Conservation (phyloP, 2,888 invertebrate species). For the Macaria notata region DNA sequence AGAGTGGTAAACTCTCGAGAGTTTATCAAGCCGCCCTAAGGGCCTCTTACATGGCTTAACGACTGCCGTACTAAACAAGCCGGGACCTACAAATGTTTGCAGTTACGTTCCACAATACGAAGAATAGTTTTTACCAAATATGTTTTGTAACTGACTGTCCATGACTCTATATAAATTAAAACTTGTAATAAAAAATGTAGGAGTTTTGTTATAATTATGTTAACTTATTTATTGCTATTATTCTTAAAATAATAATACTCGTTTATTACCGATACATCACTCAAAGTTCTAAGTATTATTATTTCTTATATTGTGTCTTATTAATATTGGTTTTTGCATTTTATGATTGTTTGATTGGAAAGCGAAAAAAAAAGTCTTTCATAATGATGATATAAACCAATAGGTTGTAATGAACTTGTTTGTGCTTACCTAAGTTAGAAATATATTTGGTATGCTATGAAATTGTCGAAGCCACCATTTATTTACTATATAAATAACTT, state of each 20-base stretch:
- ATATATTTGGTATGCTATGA: slow-evolving; percentile 2
- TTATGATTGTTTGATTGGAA: not conserved
- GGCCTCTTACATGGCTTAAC: no score
- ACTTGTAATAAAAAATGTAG: slow-evolving; percentile 12
- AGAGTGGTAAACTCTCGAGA: no score
- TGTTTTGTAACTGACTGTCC: slow-evolving; percentile 12
- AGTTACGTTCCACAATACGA: not conserved
- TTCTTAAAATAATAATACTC: slow-evolving; percentile 32
- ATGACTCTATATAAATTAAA: slow-evolving; percentile 4
- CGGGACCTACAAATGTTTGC: no score
- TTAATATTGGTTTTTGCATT: slow-evolving; percentile 16
- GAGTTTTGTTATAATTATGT: slow-evolving; percentile 40
- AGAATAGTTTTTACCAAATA: not conserved
- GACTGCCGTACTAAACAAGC: no score
- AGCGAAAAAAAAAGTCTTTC: not conserved
- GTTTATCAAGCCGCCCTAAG: no score
- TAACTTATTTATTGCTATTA: slow-evolving; percentile 50
- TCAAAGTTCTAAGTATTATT: slow-evolving; percentile 33
- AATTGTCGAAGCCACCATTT: no score
- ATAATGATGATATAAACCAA: not conserved
- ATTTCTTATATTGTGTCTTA: slow-evolving; percentile 16
- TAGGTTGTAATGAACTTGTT: no score
- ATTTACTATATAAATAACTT: no score
- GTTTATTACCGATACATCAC: slow-evolving; percentile 37
- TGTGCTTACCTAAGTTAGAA: slow-evolving; percentile 8